A percentile compares a stretch with the other conserved stretches of the same genome.
Evolutionary conservation across 2,888 invertebrate genomes (phyloP).

Genomic region (Choreutis nemorana): DNA sequence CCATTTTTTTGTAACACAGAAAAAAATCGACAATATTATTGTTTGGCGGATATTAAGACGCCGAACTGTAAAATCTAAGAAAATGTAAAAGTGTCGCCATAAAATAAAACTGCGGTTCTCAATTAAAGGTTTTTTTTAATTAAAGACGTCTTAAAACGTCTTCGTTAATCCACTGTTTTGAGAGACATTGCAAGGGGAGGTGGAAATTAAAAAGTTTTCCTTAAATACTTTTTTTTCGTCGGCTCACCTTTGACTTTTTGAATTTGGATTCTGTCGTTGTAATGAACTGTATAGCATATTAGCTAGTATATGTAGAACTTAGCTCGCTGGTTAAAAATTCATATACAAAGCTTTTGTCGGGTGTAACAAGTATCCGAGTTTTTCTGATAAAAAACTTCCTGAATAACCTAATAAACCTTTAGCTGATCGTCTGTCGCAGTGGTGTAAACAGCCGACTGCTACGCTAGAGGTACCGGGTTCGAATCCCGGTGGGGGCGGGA

Average conservation of each 20-base stretch:
- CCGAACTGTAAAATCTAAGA: conserved; percentile 7
- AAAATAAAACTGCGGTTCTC: conserved; percentile 34
- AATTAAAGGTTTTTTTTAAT: conserved; percentile 46
- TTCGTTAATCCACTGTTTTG: conserved; percentile 43
- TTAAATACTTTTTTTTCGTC: conserved; percentile 12
- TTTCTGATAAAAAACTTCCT: too few relatives aligned
- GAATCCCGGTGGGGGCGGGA: too few relatives aligned
- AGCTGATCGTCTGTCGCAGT: too few relatives aligned
- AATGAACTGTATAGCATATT: too few relatives aligned
- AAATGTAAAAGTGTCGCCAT: conserved; percentile 27
- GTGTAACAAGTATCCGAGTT: too few relatives aligned
- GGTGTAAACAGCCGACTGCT: too few relatives aligned
- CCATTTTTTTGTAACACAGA: conserved; percentile 1
- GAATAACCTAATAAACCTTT: too few relatives aligned
- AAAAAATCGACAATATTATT: conserved; percentile 1
- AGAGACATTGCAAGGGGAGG: conserved; percentile 37
- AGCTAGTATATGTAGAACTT: too few relatives aligned
- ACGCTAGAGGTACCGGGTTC: too few relatives aligned
- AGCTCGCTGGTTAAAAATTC: too few relatives aligned
- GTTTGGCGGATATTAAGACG: neutral
- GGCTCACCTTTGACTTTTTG: neutral
- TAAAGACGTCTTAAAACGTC: conserved; percentile 34
- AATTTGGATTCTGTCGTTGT: neutral
- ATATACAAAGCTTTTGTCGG: too few relatives aligned
- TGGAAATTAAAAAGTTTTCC: conserved; percentile 48